Conservation (phyloP, 2,113 vertebrate genomes). For the Pseudonaja textilis region DNA sequence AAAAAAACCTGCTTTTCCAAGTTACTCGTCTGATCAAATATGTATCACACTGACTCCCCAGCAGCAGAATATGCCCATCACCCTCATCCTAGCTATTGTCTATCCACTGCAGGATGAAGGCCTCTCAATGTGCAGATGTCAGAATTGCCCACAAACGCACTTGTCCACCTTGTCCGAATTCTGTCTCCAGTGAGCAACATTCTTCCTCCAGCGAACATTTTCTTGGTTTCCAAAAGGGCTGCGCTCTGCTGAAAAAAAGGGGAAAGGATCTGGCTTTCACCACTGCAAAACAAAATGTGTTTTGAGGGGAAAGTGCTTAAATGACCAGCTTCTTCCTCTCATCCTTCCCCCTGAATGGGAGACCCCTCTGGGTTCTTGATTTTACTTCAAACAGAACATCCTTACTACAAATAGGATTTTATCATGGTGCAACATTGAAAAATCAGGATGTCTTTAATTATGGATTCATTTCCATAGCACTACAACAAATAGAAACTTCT, state of each 20-base stretch:
- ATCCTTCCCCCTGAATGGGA: neutral
- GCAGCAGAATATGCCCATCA: neutral
- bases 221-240: slow-evolving; percentile 86
- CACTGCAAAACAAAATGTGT: neutral
- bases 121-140: neutral
- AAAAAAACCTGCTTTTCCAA: neutral
- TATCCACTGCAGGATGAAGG: neutral
- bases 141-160: slow-evolving; percentile 63
- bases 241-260: slow-evolving; percentile 72
- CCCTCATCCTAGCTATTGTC: neutral
- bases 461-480: neutral
- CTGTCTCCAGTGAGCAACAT: slow-evolving; percentile 86
- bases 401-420: neutral
- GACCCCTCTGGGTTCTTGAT: neutral
- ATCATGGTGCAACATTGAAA: neutral
- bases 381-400: neutral
- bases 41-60: neutral
- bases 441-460: neutral
- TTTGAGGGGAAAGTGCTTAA: neutral
- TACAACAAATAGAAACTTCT: neutral
- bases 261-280: neutral
- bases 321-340: neutral
- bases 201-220: slow-evolving; percentile 90
- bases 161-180: slow-evolving; percentile 86
- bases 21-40: neutral